phyloP scores from a whole-genome alignment of 2,113 vertebrate genomes.

The Melanotaenia duboulayi region DNA sequence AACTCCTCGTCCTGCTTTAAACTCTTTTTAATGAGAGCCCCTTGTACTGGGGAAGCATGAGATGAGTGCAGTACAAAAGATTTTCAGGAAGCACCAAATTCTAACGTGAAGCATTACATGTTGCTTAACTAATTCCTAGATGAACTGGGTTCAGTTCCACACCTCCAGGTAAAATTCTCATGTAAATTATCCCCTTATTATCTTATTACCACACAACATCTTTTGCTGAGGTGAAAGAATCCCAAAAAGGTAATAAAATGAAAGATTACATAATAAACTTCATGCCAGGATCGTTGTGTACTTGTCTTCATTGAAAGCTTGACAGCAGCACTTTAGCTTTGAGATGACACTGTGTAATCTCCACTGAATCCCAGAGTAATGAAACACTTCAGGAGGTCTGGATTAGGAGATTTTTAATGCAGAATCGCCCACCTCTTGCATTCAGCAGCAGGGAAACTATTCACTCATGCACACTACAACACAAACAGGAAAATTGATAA shows the following conservation, averaged over 20 bases:
- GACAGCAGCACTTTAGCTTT: not conserved
- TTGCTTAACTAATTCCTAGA: too few species aligned
- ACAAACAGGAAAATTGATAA: not conserved
- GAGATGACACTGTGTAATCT: slow-evolving; percentile 5
- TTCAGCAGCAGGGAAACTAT: slow-evolving; percentile 3
- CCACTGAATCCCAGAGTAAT: slow-evolving; percentile 15
- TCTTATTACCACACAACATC: not conserved
- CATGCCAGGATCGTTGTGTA: not conserved
- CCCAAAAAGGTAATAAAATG: not conserved
- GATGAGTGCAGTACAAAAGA: too few species aligned
- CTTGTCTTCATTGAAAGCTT: not conserved
- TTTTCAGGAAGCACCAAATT: too few species aligned
- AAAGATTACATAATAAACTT: not conserved
- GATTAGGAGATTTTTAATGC: slow-evolving; percentile 21
- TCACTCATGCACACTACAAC: not conserved
- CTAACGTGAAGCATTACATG: too few species aligned
- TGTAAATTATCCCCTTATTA: too few species aligned
- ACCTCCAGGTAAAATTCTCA: too few species aligned
- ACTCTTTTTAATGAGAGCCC: too few species aligned
- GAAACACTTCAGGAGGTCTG: slow-evolving; percentile 32
- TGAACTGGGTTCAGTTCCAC: too few species aligned
- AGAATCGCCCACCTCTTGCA: not conserved
- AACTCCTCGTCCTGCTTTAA: too few species aligned
- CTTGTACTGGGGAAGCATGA: too few species aligned
- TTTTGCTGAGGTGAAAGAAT: not conserved